phyloP scores from a whole-genome alignment of 2,888 invertebrate species.

The Macrophya alboannulata region DNA sequence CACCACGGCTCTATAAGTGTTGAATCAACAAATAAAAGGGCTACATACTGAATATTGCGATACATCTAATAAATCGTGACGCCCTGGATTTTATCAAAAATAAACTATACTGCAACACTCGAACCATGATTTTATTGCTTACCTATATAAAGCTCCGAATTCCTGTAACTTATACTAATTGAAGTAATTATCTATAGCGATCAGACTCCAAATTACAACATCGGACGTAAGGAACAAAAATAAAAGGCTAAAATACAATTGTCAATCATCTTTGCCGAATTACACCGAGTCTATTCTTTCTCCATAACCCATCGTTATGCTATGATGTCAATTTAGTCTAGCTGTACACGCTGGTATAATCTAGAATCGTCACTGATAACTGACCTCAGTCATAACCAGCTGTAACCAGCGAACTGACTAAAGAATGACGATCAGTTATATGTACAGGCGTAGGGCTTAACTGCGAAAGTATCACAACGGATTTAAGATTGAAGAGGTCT shows the following conservation, averaged over 20 bases:
- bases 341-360: background rate
- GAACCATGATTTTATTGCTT: background rate
- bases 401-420: slow-evolving; percentile 24
- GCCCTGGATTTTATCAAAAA: slow-evolving; percentile 35
- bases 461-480: background rate
- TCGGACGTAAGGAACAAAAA: background rate
- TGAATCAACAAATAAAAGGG: slow-evolving; percentile 7
- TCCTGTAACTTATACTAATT: background rate
- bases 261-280: background rate
- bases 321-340: background rate
- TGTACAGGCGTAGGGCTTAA: background rate
- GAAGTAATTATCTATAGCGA: background rate
- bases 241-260: background rate
- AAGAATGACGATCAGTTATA: background rate
- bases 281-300: background rate
- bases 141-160: background rate
- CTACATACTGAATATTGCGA: slow-evolving; percentile 20
- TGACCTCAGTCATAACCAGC: slow-evolving; percentile 46
- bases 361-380: slow-evolving; percentile 19
- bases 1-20: slow-evolving; percentile 5
- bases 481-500: background rate
- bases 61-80: background rate
- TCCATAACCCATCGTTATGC: background rate
- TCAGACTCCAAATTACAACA: background rate
- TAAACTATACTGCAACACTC: background rate